A percentile compares a stretch with the other conserved stretches of the same genome.
phyloP scores from a whole-genome alignment of 2,797 vertebrate genomes.

The Sus cebifrons region DNA sequence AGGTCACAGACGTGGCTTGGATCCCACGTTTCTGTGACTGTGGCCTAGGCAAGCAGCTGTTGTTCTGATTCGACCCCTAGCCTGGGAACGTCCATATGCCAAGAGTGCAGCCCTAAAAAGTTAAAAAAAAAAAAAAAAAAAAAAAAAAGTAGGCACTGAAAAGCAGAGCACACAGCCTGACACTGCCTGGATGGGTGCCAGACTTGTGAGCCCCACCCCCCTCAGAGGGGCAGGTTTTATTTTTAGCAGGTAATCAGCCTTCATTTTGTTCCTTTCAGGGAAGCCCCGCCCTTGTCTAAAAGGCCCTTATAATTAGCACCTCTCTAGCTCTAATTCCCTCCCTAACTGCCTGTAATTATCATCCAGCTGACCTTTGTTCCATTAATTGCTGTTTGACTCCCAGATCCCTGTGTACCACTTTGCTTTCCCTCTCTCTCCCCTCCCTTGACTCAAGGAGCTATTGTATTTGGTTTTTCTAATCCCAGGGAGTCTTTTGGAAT shows the following conservation, averaged over 20 bases:
- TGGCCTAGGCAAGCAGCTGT: no score
- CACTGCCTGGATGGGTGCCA: background rate
- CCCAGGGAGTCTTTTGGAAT: conserved; percentile 64
- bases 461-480: conserved; percentile 56
- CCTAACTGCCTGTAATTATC: conserved; percentile 68
- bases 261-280: conserved; percentile 7
- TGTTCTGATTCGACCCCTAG: no score
- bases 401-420: conserved; percentile 37
- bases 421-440: background rate
- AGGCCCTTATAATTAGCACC: conserved; percentile 72
- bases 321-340: conserved; percentile 80
- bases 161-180: background rate
- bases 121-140: no score
- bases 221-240: conserved; percentile 62
- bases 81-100: no score
- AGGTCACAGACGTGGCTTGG: no score
- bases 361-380: conserved; percentile 79
- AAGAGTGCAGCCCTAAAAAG: no score
- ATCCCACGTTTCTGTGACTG: no score
- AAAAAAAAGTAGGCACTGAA: no score
- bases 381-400: conserved; percentile 68
- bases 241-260: conserved; percentile 50
- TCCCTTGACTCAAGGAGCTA: conserved; percentile 55
- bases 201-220: background rate
- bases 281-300: conserved; percentile 58